Evolutionary conservation across 2,797 vertebrate genomes (phyloP), one percentile per base, ranked within the genome.

Genomic region (Sebastes ruberrimus): DNA sequence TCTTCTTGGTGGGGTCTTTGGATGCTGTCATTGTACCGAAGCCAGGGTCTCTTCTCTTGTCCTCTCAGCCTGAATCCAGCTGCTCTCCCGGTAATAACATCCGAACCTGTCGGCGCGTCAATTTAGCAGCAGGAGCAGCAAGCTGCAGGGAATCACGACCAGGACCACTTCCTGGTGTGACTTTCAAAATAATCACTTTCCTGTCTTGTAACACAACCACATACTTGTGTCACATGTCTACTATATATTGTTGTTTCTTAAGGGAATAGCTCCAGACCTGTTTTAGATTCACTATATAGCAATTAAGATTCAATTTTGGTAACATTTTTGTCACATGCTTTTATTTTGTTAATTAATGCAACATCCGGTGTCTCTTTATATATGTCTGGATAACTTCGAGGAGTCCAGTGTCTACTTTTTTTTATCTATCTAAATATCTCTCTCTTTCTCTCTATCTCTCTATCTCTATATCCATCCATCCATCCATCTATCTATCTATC

Each of bases 1-100:
- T 93, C 84, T 92, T 92, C 87, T 92, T 92, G 3, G 68, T 88
- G 23, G 90, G 81, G 2, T 93, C 92, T 81, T 89, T 93, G 35
- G 92, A 89, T n/a, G 92, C 92, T 2, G 93, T 94, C 93, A 94
- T 94, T 2, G 77, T 80, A 2, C 42, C 32, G 71, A 27, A 83
- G 81, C 73, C 27, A 1, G 25, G 0, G 61, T 66, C 7, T 42
- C 38, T 42, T 42, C 38, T 42, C 69, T 49, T n/a, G 22, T 14
- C 4, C 30, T 30, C 49, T 78, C 62, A 18, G 42, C 38, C 83
- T 38, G 49, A 52, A 23, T 71, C 67, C 80, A 69, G 78, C 80
- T 16, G 14, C 84, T 86, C 86, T 86, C 77, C 72, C 67, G 55
- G 63, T 78, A 85, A 81, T 81, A 82, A 86, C 86, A 70, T 75